Percentiles rank a stretch among this genome's conserved stretches.
phyloP scores from a whole-genome alignment of 2,797 vertebrate species.

The Prunella strophiata region DNA sequence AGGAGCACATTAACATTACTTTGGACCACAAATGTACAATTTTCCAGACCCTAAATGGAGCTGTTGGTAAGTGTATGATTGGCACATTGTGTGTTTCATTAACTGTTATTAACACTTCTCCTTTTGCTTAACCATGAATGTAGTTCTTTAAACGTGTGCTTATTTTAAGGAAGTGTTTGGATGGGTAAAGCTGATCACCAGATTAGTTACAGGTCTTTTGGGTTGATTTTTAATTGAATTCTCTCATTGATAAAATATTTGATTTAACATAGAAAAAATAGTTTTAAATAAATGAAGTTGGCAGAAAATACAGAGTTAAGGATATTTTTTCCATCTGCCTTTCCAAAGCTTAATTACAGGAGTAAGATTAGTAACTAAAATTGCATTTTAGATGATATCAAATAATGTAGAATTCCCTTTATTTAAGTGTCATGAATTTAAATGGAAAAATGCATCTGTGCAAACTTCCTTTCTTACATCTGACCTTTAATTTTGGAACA shows the following conservation, averaged over 20 bases:
- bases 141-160: not conserved
- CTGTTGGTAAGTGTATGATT: constrained; percentile 83
- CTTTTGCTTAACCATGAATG: not conserved
- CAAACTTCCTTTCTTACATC: not conserved
- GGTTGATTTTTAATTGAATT: not conserved
- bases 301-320: not conserved
- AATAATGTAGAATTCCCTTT: not conserved
- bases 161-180: not conserved
- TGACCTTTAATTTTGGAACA: not conserved
- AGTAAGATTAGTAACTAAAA: not conserved
- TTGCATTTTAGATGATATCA: not conserved
- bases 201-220: not conserved
- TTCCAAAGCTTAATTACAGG: not conserved
- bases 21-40: constrained; percentile 96
- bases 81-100: not conserved
- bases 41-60: constrained; percentile 96
- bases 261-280: not conserved
- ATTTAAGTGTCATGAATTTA: not conserved
- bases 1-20: constrained; percentile 92
- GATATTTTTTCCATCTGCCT: not conserved
- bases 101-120: not conserved
- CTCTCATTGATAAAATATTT: not conserved
- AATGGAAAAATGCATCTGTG: not conserved
- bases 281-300: not conserved
- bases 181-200: not conserved